Evolutionary conservation across 2,888 invertebrate species (phyloP).

Genomic region (Tenthredo scrophulariae): DNA sequence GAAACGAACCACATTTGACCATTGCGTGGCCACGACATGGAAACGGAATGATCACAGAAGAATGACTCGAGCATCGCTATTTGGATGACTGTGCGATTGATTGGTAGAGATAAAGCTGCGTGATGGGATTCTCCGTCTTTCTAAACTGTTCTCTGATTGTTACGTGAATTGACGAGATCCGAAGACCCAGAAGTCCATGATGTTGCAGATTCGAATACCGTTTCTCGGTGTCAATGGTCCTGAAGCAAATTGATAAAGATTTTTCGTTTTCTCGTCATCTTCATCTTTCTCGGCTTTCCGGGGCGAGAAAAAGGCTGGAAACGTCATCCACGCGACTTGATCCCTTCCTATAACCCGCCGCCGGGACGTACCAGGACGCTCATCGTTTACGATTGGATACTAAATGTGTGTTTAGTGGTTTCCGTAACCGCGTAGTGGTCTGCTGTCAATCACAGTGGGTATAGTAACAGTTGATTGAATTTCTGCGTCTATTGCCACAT

Average conservation of each 20-base stretch:
- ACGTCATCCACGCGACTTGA: background rate
- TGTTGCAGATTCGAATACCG: background rate
- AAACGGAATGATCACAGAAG: background rate
- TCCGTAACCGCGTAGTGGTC: slow-evolving; percentile 58
- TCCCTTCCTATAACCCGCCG: background rate
- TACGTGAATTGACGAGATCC: background rate
- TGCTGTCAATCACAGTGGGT: slow-evolving; percentile 56
- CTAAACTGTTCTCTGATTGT: background rate
- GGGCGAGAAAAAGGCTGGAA: background rate
- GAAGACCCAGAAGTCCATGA: background rate
- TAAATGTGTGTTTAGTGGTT: slow-evolving; percentile 62
- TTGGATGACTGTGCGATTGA: too few species aligned
- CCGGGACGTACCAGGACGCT: background rate
- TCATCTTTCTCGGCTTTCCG: background rate
- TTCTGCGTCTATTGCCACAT: background rate
- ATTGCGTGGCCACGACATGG: background rate
- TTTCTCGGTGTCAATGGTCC: background rate
- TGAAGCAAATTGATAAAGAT: background rate
- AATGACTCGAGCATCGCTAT: background rate
- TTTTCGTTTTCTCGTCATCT: background rate
- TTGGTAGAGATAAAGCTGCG: too few species aligned
- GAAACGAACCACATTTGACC: background rate
- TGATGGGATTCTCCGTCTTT: background rate
- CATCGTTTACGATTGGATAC: slow-evolving; percentile 47
- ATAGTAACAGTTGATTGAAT: slow-evolving; percentile 51